phyloP scores from a whole-genome alignment of 2,888 invertebrate species.

The Agrotis exclamationis region DNA sequence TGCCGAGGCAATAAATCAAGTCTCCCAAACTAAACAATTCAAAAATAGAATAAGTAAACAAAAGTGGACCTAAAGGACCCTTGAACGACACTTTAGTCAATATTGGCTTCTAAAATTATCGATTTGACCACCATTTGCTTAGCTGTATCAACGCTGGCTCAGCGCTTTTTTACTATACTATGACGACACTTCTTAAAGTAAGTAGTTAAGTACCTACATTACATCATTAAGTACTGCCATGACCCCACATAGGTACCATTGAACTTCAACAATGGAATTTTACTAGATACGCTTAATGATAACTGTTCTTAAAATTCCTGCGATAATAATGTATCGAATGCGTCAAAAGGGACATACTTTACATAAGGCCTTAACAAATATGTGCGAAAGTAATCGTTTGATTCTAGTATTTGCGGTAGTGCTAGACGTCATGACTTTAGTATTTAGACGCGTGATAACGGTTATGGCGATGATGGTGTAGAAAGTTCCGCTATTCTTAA shows the following conservation, averaged over 20 bases:
- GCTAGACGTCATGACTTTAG: constrained; percentile 38
- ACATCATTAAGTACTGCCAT: constrained; percentile 37
- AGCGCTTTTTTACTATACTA: constrained; percentile 35
- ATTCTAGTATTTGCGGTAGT: constrained; percentile 45
- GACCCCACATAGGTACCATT: constrained; percentile 43
- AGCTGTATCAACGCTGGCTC: constrained; percentile 17
- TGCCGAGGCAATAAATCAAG: not conserved
- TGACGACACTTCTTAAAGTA: constrained; percentile 39
- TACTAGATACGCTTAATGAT: constrained; percentile 44
- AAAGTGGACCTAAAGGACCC: constrained; percentile 10
- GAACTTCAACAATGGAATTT: constrained; percentile 51
- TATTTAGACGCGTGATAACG: constrained; percentile 36
- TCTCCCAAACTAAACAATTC: not conserved
- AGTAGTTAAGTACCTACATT: constrained; percentile 15
- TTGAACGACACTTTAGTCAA: constrained; percentile 11
- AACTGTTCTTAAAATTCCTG: constrained; percentile 57
- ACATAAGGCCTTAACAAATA: constrained; percentile 65
- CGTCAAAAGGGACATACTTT: constrained; percentile 65
- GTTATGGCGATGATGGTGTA: constrained; percentile 15
- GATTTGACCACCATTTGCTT: constrained; percentile 26
- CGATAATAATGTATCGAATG: constrained; percentile 31
- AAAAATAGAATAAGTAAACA: not conserved
- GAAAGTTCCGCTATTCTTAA: constrained; percentile 9
- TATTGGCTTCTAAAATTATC: constrained; percentile 19
- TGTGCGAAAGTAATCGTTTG: constrained; percentile 65